These are phyloP conservation scores for Myotis brandtii DNA, from an alignment of 2,113 vertebrate genomes.

Conservation along the genomic window DNA sequence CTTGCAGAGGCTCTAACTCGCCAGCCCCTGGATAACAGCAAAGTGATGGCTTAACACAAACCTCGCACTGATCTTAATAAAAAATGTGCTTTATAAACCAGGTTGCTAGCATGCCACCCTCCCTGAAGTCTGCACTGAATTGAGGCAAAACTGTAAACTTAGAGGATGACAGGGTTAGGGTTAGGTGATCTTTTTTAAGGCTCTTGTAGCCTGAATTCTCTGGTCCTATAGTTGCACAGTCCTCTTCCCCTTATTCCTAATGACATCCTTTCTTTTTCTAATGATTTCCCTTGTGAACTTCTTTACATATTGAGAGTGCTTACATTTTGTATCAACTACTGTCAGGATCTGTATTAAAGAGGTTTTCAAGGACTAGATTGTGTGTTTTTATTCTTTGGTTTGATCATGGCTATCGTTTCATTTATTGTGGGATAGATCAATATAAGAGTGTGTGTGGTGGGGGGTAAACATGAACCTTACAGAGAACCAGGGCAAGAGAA, in stretches of 20 bases:
- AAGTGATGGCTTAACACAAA: conserved; percentile 71
- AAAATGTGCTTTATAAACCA: conserved; percentile 69
- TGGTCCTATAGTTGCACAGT: neutral
- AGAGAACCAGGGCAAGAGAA: neutral
- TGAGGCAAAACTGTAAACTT: neutral
- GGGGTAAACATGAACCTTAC: neutral
- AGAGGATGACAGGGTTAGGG: neutral
- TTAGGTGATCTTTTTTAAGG: neutral
- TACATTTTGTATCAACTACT: neutral
- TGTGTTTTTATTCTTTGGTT: neutral
- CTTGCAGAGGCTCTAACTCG: conserved; percentile 74
- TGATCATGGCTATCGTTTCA: neutral
- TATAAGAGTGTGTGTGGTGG: fast-evolving
- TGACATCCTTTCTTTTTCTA: neutral
- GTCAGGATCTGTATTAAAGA: neutral
- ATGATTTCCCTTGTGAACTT: neutral
- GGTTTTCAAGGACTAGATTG: neutral
- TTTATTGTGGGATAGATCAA: neutral
- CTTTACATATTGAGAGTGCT: neutral
- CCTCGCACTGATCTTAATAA: conserved; percentile 74
- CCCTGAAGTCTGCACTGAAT: neutral
- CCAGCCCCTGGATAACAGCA: conserved; percentile 70
- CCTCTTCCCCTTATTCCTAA: neutral
- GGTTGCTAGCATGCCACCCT: conserved; percentile 14
- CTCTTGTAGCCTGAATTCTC: neutral